These are phyloP conservation scores for Aculops lycopersici DNA, from an alignment of 1,140 invertebrate species.

Conservation along the genomic window DNA sequence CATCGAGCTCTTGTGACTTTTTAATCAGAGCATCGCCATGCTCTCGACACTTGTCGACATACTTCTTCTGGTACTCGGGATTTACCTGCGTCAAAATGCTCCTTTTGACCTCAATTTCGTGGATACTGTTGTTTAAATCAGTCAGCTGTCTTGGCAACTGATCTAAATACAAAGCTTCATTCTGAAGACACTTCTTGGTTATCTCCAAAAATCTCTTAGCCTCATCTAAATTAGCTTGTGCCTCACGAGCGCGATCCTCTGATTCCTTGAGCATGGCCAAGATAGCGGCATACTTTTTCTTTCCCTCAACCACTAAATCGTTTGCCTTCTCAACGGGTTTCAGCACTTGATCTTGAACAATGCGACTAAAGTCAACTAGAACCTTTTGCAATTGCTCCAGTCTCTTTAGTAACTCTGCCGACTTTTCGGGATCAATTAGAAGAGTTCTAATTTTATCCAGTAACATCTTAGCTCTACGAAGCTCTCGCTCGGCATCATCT, in stretches of 20 bases:
- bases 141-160: constrained; percentile 5
- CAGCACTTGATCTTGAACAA: constrained; percentile 11
- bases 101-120: constrained; percentile 12
- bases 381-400: constrained; percentile 8
- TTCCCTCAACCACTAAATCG: constrained; percentile 4
- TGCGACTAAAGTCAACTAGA: constrained; percentile 7
- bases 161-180: constrained; percentile 9
- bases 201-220: constrained; percentile 8
- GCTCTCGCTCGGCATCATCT: constrained; percentile 10
- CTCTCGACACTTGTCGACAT: constrained; percentile 26
- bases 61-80: constrained; percentile 28
- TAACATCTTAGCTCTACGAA: constrained; percentile 10
- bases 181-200: constrained; percentile 7
- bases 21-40: constrained; percentile 28
- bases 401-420: constrained; percentile 4
- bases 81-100: constrained; percentile 23
- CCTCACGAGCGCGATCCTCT: constrained; percentile 1
- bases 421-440: constrained; percentile 6
- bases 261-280: constrained; percentile 4
- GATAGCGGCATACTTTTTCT: constrained; percentile 3
- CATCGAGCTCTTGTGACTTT: constrained; percentile 25
- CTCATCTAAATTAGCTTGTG: constrained; percentile 8
- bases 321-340: constrained; percentile 9
- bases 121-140: constrained; percentile 12
- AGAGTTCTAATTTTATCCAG: constrained; percentile 9